These are phyloP conservation scores for Eretmocerus hayati DNA, from an alignment of 2,888 invertebrate species.

Conservation along the genomic window DNA sequence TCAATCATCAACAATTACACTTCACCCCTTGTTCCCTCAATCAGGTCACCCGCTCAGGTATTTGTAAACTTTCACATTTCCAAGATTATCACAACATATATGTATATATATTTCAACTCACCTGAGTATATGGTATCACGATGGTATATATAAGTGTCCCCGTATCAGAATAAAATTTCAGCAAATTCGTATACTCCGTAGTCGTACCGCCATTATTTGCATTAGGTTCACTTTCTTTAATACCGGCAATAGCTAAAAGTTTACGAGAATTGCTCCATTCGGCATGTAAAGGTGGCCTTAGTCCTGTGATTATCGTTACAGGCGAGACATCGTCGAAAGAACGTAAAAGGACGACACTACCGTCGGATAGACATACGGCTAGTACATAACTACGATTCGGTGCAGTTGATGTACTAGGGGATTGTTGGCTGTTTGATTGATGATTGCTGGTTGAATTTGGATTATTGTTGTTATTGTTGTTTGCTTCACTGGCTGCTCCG, in stretches of 20 bases:
- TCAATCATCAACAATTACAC: no score
- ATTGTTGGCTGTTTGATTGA: neutral
- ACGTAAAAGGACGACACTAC: constrained; percentile 80
- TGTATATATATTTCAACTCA: no score
- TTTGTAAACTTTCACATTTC: no score
- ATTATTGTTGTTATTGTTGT: constrained; percentile 48
- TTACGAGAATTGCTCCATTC: constrained; percentile 97
- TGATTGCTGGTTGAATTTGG: neutral
- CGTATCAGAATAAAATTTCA: constrained; percentile 86
- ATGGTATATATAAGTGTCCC: constrained; percentile 77
- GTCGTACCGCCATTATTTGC: constrained; percentile 20
- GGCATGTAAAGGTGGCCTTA: constrained; percentile 75
- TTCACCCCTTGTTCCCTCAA: no score
- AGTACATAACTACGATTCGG: constrained; percentile 67
- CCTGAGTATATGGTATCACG: constrained; percentile 70
- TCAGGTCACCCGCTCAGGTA: no score
- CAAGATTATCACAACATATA: no score
- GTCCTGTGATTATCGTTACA: constrained; percentile 73
- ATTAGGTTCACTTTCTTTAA: constrained; percentile 45
- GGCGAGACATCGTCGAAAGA: constrained; percentile 93
- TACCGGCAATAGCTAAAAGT: constrained; percentile 84
- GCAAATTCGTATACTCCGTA: constrained; percentile 66
- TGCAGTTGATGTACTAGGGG: constrained; percentile 24
- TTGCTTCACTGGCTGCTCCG: neutral
- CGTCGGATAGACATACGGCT: constrained; percentile 83